These are phyloP conservation scores for Drosophila pseudotakahashii DNA, from an alignment of 2,888 invertebrate genomes.

Conservation along the genomic window DNA sequence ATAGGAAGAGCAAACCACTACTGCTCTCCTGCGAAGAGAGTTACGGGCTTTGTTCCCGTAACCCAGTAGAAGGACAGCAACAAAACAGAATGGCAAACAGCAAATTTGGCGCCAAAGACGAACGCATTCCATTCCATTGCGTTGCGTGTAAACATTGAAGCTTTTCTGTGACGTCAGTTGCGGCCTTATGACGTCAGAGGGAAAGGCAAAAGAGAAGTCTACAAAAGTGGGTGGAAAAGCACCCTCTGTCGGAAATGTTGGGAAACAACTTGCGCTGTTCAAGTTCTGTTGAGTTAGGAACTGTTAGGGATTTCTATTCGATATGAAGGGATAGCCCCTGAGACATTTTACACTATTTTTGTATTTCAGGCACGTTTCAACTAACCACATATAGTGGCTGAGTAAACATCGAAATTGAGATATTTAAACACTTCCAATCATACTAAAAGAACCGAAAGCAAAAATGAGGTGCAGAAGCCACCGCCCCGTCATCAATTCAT, in stretches of 20 bases:
- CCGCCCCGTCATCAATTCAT: conserved; percentile 6
- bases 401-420: conserved; percentile 15
- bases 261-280: neutral
- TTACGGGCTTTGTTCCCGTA: conserved; percentile 47
- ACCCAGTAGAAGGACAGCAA: conserved; percentile 63
- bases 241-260: conserved; percentile 33
- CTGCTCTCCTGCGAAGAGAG: conserved; percentile 7
- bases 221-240: conserved; percentile 36
- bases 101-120: conserved; percentile 74
- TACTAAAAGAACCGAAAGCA: conserved; percentile 1
- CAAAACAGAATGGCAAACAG: conserved; percentile 47
- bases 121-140: conserved; percentile 39
- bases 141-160: conserved; percentile 63
- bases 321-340: neutral
- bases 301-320: conserved; percentile 41
- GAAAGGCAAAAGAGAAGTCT: conserved; percentile 40
- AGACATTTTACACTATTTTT: neutral
- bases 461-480: neutral
- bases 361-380: conserved; percentile 19
- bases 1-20: neutral
- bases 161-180: conserved; percentile 73
- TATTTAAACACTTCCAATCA: conserved; percentile 32
- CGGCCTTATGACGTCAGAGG: conserved; percentile 66
- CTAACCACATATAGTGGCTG: conserved; percentile 7
- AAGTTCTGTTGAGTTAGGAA: conserved; percentile 12